These are phyloP conservation scores for Tanytarsus gracilentus DNA, from an alignment of 2,888 invertebrate genomes.

Conservation along the genomic window DNA sequence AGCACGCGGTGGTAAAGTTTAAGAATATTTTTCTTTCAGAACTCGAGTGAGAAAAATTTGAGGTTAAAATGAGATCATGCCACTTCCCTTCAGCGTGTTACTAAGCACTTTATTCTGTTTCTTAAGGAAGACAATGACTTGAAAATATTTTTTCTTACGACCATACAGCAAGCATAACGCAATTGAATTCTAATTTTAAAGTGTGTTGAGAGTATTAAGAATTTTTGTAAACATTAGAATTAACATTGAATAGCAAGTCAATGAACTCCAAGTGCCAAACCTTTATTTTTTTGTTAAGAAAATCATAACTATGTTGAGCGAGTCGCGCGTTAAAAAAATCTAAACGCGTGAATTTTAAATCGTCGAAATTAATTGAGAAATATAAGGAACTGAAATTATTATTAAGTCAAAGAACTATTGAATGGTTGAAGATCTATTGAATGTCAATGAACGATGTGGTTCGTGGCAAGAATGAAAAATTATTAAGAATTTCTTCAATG, in stretches of 20 bases:
- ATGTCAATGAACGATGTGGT: too few species aligned
- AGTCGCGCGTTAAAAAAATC: too few species aligned
- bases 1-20: conserved; percentile 16
- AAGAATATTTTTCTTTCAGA: not conserved
- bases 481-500: not conserved
- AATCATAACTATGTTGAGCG: too few species aligned
- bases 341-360: too few species aligned
- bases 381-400: not conserved
- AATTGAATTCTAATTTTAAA: conserved; percentile 7
- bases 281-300: too few species aligned
- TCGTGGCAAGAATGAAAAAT: too few species aligned
- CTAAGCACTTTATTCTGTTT: not conserved
- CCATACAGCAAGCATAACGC: not conserved
- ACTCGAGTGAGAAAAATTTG: not conserved
- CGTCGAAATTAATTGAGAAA: too few species aligned
- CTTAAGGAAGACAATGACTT: not conserved
- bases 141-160: not conserved
- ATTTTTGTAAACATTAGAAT: too few species aligned
- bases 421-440: not conserved
- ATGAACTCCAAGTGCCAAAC: too few species aligned
- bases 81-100: not conserved
- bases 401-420: not conserved
- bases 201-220: not conserved
- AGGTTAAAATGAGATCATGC: not conserved
- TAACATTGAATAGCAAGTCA: conserved; percentile 27